Base-by-base conservation (phyloP, 2,113 vertebrate species). In the Monopterus albus region DNA sequence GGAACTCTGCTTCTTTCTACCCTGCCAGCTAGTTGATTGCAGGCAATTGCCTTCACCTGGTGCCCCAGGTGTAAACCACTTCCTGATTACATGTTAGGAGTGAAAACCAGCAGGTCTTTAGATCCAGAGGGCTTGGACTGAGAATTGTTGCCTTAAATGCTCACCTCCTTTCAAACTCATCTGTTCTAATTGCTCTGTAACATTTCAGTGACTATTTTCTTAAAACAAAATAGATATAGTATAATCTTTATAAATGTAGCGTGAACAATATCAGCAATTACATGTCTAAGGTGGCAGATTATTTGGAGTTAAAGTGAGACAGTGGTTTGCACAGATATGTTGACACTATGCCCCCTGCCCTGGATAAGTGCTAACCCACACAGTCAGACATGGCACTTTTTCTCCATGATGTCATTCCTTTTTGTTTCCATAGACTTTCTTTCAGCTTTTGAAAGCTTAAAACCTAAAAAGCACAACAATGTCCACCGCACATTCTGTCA, bases 391-490 rank as follows among this genome's bases (percentile, higher is more conserved):
- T 51, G 57, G 61, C 62, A 61, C 36, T 25, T 64, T 68, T 65
- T 43, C 62, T 63, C 50, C 64, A 56, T 43, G 61, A 82, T 68
- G 67, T 77, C 47, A 33, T 55, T 72, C 21, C 80, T 63, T 81
- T 77, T 88, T 86, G 69, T 87, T 77, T 74, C 66, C 10, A 0
- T 0, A 59, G 25, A 46, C 49, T 36, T 71, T 63, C 58, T 70
- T 68, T 69, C 43, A n/a, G 52, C 68, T 58, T 31, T n/a, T 73
- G 39, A 85, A 89, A 83, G 73, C 78, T 81, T 43, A 50, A 70
- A 73, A 80, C 70, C 31, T 86, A 51, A 90, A 91, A 79, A 80
- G 81, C 36, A 79, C 65, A 85, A 83, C 75, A 67, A 89, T 86
- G 81, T 82, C 83, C 79, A 58, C 70, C 42, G 18, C 75, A 57